phyloP scores from a whole-genome alignment of 1,140 invertebrate species.

The Drosophila orosa region DNA sequence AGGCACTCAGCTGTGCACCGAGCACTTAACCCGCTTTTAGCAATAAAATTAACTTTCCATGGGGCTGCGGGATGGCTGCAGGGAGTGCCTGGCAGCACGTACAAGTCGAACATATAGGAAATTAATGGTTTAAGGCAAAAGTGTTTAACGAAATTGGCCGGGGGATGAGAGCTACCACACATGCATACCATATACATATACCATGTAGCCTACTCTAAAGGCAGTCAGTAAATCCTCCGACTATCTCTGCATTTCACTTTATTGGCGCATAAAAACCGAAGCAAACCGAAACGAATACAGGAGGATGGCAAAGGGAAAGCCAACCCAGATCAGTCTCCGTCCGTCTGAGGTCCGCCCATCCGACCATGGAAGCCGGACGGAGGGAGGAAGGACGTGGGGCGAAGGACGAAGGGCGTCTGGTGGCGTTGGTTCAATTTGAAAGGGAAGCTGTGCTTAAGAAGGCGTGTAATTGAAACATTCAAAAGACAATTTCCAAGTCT shows the following conservation, averaged over 20 bases:
- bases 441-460: slow-evolving; percentile 84
- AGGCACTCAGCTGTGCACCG: slow-evolving; percentile 70
- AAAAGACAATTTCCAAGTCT: slow-evolving; percentile 84
- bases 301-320: slow-evolving; percentile 22
- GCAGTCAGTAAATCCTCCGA: slow-evolving; percentile 79
- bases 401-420: slow-evolving; percentile 20
- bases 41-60: slow-evolving; percentile 83
- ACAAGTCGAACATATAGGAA: slow-evolving; percentile 77
- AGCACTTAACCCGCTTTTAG: slow-evolving; percentile 83
- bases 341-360: slow-evolving; percentile 42
- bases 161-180: slow-evolving; percentile 17
- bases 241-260: slow-evolving; percentile 80
- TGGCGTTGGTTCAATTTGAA: slow-evolving; percentile 75
- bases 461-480: slow-evolving; percentile 85
- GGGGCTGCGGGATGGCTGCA: slow-evolving; percentile 36
- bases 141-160: slow-evolving; percentile 78
- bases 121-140: slow-evolving; percentile 84
- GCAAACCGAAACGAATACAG: slow-evolving; percentile 45
- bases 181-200: slow-evolving; percentile 42
- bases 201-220: slow-evolving; percentile 57
- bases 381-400: slow-evolving; percentile 5
- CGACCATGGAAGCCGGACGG: slow-evolving; percentile 33
- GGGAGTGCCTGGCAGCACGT: slow-evolving; percentile 49
- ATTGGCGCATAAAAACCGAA: slow-evolving; percentile 78
- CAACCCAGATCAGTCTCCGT: slow-evolving; percentile 47